phyloP scores from a whole-genome alignment of 2,113 vertebrate species.

The Lichenostomus cassidix region DNA sequence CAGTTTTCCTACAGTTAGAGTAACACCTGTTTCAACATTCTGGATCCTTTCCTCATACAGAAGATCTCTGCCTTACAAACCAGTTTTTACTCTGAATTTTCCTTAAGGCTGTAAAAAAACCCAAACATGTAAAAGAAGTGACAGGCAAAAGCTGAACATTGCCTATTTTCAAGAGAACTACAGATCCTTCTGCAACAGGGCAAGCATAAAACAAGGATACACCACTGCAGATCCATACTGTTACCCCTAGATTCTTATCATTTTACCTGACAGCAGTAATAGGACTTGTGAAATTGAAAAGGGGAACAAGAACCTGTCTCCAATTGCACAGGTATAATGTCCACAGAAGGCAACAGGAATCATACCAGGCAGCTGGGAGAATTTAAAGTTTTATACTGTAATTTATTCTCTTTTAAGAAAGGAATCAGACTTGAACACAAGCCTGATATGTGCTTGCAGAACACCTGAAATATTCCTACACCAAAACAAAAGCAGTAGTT shows the following conservation, averaged over 20 bases:
- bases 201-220: background rate
- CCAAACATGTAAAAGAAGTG: background rate
- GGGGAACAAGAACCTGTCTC: background rate
- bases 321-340: background rate
- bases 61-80: background rate
- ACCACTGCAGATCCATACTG: background rate
- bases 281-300: background rate
- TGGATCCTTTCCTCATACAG: background rate
- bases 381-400: background rate
- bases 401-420: constrained; percentile 22
- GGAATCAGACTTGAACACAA: background rate
- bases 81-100: background rate
- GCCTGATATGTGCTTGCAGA: background rate
- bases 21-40: background rate
- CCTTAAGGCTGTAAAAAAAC: background rate
- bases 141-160: background rate
- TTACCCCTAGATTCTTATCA: background rate
- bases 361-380: background rate
- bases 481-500: constrained; percentile 2
- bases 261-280: background rate
- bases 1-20: background rate
- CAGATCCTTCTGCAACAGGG: background rate
- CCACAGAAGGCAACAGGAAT: background rate
- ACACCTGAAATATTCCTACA: background rate
- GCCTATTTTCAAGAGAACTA: background rate